A percentile compares a stretch with the other conserved stretches of the same genome.
phyloP scores from a whole-genome alignment of 2,888 invertebrate genomes.

The Noctua pronuba region DNA sequence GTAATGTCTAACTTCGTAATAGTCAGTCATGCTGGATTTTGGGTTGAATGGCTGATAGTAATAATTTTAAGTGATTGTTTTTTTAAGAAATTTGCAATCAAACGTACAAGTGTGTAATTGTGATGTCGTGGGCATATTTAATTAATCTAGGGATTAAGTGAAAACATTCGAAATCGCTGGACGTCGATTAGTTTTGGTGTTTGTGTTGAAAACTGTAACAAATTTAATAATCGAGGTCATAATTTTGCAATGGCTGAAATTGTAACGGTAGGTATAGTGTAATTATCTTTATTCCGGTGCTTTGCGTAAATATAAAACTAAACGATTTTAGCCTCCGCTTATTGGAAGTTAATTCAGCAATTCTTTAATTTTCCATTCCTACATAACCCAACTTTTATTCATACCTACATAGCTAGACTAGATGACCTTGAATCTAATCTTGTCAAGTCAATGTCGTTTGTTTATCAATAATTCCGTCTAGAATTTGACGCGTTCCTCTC shows the following conservation, averaged over 20 bases:
- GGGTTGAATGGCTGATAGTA: slow-evolving; percentile 86
- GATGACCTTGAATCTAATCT: slow-evolving; percentile 90
- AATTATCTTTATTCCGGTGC: slow-evolving; percentile 22
- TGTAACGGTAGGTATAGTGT: slow-evolving; percentile 71
- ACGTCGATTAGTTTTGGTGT: slow-evolving; percentile 60
- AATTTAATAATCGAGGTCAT: slow-evolving; percentile 73
- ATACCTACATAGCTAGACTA: slow-evolving; percentile 74
- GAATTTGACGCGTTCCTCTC: slow-evolving; percentile 42
- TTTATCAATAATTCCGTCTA: slow-evolving; percentile 80
- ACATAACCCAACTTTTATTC: slow-evolving; percentile 87
- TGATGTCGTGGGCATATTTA: slow-evolving; percentile 62
- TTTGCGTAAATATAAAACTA: slow-evolving; percentile 4
- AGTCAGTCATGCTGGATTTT: slow-evolving; percentile 73
- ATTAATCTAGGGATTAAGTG: slow-evolving; percentile 42
- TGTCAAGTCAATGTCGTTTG: slow-evolving; percentile 88
- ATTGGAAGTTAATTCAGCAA: slow-evolving; percentile 63
- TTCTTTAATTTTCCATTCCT: slow-evolving; percentile 52
- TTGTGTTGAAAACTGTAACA: slow-evolving; percentile 68
- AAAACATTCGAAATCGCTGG: slow-evolving; percentile 40
- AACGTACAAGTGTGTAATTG: slow-evolving; percentile 53
- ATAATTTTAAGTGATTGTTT: slow-evolving; percentile 73
- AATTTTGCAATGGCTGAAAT: slow-evolving; percentile 77
- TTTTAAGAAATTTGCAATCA: slow-evolving; percentile 74
- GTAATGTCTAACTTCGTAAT: slow-evolving; percentile 51
- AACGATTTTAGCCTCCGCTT: not conserved